Evolutionary conservation across 1,140 invertebrate genomes (phyloP).

Genomic region (Achroia grisella): DNA sequence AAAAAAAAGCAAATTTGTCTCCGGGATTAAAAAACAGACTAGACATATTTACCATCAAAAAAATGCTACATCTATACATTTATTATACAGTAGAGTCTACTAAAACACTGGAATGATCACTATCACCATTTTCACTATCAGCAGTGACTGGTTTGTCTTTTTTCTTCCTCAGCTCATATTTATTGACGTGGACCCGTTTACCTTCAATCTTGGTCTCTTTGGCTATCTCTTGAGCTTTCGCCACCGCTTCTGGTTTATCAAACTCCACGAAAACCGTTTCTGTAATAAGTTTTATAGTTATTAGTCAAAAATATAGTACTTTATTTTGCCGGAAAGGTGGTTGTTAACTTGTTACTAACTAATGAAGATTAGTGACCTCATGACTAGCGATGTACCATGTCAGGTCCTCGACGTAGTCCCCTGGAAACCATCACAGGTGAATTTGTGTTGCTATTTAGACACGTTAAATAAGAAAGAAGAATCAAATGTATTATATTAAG

Average conservation of each 20-base stretch:
- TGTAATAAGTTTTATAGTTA: constrained; percentile 30
- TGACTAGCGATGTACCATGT: too few relatives aligned
- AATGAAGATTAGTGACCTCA: too few relatives aligned
- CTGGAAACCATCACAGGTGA: too few relatives aligned
- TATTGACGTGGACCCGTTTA: constrained; percentile 37
- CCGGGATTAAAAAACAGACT: too few relatives aligned
- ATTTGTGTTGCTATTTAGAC: too few relatives aligned
- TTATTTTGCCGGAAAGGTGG: too few relatives aligned
- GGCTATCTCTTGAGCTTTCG: constrained; percentile 28
- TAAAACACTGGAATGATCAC: constrained; percentile 25
- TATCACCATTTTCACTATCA: constrained; percentile 11
- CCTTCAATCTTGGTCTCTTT: constrained; percentile 30
- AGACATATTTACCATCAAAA: neutral
- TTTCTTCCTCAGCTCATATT: constrained; percentile 26
- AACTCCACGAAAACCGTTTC: constrained; percentile 52
- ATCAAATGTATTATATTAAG: too few relatives aligned
- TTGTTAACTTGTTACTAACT: too few relatives aligned
- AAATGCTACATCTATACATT: neutral
- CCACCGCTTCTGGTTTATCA: constrained; percentile 38
- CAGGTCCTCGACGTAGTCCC: too few relatives aligned
- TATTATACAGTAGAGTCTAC: neutral
- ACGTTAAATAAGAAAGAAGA: too few relatives aligned
- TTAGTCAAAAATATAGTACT: too few relatives aligned
- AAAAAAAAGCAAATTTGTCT: neutral
- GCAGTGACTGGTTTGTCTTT: constrained; percentile 7